Base-by-base conservation (phyloP, 2,113 vertebrate genomes). In the Proterorhinus semilunaris region DNA sequence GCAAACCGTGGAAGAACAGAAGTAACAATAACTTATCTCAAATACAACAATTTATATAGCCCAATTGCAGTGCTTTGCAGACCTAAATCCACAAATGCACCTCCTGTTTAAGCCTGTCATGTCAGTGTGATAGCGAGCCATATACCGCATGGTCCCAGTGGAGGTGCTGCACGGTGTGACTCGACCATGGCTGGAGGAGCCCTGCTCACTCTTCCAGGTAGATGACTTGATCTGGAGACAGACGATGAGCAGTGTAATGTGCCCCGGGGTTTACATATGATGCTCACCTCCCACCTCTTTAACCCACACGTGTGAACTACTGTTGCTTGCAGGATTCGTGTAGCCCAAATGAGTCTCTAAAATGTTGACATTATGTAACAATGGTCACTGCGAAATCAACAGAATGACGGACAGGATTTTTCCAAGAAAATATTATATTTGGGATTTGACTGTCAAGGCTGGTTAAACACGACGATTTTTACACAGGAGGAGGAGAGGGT, bases 161-260 rank as follows among this genome's bases (percentile, higher is more conserved):
- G 65, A 72, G 69, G 69, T 76, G 80, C 54, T 51, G 63, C 70
- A 74, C 66, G 51, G 6, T 46, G 10, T 66, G 82, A 83, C 80
- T 54, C 8, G 11, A 61, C 76, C 52, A 73, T 52, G 51, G 80
- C 84, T 65, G 71, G 83, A 82, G 86, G 83, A 77, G 83, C 52
- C 82, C 66, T 85, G 83, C 61, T 85, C 87, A 83, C 71, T 89
- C 83, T 90, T 91, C 85, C 89, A 93, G 84, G 88, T 91, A 82
- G 85, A 79, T 87, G 82, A 58, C 16, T 71, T 83, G 64, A 83
- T 90, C 63, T 75, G 68, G 72, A 75, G 61, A 85, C 63, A 61
- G 68, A 77, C 57, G 54, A n/a, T 55, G 51, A 71, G 71, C 85
- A 87, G 72, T 78, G 75, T 78, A 84, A 88, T 73, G 63, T 68